A percentile compares a stretch with the other conserved stretches of the same genome.
Evolutionary conservation across 1,140 invertebrate species (phyloP).

Genomic region (Pogonus chalceus): DNA sequence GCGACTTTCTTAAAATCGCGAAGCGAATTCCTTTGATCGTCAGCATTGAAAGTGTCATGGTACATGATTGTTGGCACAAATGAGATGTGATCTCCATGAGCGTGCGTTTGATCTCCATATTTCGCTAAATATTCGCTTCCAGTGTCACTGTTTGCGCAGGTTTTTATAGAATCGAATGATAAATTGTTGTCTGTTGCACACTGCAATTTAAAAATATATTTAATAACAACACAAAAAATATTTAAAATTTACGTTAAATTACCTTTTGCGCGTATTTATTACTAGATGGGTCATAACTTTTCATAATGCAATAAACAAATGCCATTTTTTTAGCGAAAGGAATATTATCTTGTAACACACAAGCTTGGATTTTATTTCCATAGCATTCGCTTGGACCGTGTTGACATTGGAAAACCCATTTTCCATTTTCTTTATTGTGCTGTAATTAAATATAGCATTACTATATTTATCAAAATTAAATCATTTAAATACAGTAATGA

Average conservation of each 20-base stretch:
- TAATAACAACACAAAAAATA: not conserved
- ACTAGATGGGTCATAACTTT: constrained; percentile 26
- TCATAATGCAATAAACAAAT: constrained; percentile 47
- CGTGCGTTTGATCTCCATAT: constrained; percentile 45
- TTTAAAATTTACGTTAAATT: constrained; percentile 5
- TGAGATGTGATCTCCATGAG: constrained; percentile 37
- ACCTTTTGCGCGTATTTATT: constrained; percentile 29
- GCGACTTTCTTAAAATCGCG: constrained; percentile 16
- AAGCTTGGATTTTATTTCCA: constrained; percentile 54
- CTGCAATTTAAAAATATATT: constrained; percentile 29
- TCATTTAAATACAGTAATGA: too few species aligned
- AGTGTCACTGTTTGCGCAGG: constrained; percentile 34
- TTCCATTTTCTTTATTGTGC: constrained; percentile 31
- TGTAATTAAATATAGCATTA: too few species aligned
- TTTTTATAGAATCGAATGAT: constrained; percentile 26
- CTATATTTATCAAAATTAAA: too few species aligned
- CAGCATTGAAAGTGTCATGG: constrained; percentile 33
- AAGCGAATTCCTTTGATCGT: constrained; percentile 17
- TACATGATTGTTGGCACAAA: constrained; percentile 54
- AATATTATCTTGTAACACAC: constrained; percentile 40
- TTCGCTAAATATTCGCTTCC: constrained; percentile 42
- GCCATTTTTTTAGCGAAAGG: constrained; percentile 35
- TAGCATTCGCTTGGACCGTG: constrained; percentile 54
- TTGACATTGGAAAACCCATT: constrained; percentile 52
- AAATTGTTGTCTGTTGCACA: constrained; percentile 36